Conservation (phyloP, 1,140 invertebrate species). For the Lordiphosa stackelbergi region DNA sequence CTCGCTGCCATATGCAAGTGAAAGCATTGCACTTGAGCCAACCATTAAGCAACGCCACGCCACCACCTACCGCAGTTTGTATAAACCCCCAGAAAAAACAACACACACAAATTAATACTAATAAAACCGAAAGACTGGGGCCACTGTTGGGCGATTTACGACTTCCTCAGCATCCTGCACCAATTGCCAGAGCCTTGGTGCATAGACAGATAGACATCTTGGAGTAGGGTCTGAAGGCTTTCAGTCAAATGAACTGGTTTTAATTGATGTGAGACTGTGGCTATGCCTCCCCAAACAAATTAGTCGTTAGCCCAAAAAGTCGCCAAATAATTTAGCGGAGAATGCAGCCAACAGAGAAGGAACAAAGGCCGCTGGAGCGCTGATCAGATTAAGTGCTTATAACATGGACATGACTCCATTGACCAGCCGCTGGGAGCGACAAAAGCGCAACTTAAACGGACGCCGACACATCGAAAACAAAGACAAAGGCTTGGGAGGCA, state of each 20-base stretch:
- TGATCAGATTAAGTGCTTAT: slow-evolving; percentile 73
- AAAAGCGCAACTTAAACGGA: slow-evolving; percentile 23
- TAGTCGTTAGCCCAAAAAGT: slow-evolving; percentile 47
- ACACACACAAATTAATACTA: slow-evolving; percentile 55
- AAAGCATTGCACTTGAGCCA: slow-evolving; percentile 68
- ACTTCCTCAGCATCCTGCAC: slow-evolving; percentile 64
- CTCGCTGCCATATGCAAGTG: slow-evolving; percentile 38
- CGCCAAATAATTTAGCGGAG: slow-evolving; percentile 61
- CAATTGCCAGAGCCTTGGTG: slow-evolving; percentile 11
- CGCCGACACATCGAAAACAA: slow-evolving; percentile 42
- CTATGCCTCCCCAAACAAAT: slow-evolving; percentile 50
- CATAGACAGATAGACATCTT: slow-evolving; percentile 66
- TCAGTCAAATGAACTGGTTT: slow-evolving; percentile 58
- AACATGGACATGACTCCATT: slow-evolving; percentile 74
- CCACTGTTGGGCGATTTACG: slow-evolving; percentile 68
- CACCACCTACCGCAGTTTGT: slow-evolving; percentile 73
- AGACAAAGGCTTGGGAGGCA: slow-evolving; percentile 4
- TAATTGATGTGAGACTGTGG: slow-evolving; percentile 53
- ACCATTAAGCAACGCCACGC: slow-evolving; percentile 39
- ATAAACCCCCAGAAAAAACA: slow-evolving; percentile 45
- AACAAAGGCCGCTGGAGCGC: slow-evolving; percentile 51
- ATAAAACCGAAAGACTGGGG: slow-evolving; percentile 30
- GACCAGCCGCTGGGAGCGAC: slow-evolving; percentile 29
- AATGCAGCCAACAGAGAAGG: slow-evolving; percentile 15
- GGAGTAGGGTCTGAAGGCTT: slow-evolving; percentile 71